Percentiles rank a stretch among this genome's conserved stretches.
Conservation (phyloP, 2,797 vertebrate genomes). For the Labeo calbasu region DNA sequence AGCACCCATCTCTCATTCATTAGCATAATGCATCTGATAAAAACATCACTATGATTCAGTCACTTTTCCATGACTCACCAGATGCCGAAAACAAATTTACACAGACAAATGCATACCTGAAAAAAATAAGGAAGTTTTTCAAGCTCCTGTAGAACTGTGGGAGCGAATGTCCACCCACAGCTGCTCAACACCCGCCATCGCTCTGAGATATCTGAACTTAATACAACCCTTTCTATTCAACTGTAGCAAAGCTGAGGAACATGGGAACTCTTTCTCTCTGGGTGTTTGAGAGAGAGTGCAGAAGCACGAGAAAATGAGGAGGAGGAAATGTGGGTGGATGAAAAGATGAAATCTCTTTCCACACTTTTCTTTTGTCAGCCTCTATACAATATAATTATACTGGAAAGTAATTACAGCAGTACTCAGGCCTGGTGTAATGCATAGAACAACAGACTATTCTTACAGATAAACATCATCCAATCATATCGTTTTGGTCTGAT, state of each 20-base stretch:
- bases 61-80: conserved; percentile 37
- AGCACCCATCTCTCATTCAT: neutral
- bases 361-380: conserved; percentile 11
- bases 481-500: neutral
- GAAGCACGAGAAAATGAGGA: conserved; percentile 22
- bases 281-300: conserved; percentile 4
- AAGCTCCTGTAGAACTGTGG: conserved; percentile 32
- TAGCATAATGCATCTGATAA: neutral
- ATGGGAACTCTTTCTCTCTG: conserved; percentile 11
- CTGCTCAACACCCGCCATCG: conserved; percentile 11
- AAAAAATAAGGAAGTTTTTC: conserved; percentile 3
- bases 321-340: conserved; percentile 43
- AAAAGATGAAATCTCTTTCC: conserved; percentile 38
- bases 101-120: neutral
- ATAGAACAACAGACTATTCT: neutral
- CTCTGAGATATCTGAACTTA: conserved; percentile 7
- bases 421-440: neutral
- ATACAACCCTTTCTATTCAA: conserved; percentile 4
- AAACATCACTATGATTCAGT: neutral
- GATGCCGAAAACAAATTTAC: neutral
- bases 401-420: neutral
- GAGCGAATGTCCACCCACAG: conserved; percentile 46
- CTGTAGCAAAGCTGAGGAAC: conserved; percentile 46
- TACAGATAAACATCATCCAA: neutral
- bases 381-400: conserved; percentile 37